Evolutionary conservation across 2,797 vertebrate genomes (phyloP).

Genomic region (Melanotaenia trifasciata): DNA sequence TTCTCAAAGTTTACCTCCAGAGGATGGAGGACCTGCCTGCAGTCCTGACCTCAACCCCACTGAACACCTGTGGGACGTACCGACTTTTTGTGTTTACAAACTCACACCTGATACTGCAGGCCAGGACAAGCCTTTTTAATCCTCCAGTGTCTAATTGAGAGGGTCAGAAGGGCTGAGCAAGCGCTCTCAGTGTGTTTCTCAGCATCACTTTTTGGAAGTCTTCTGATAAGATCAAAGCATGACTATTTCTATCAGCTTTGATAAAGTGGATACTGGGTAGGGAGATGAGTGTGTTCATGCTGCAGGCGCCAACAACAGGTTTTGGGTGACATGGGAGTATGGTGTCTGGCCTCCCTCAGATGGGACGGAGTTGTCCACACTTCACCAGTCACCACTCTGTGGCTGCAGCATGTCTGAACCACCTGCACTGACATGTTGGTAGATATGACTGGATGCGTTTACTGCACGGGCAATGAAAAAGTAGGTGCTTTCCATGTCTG

Average conservation of each 20-base stretch:
- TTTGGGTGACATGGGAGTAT: constrained; percentile 54
- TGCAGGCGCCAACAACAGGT: constrained; percentile 65
- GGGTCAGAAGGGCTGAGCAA: constrained; percentile 44
- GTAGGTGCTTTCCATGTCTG: neutral
- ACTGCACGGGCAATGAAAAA: constrained; percentile 8
- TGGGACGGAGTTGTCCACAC: constrained; percentile 64
- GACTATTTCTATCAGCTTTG: constrained; percentile 73
- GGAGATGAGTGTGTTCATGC: constrained; percentile 69
- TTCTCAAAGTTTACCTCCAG: no score
- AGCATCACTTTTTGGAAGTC: constrained; percentile 55
- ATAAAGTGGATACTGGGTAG: constrained; percentile 63
- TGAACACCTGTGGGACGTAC: no score
- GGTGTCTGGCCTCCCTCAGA: constrained; percentile 75
- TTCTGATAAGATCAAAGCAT: constrained; percentile 78
- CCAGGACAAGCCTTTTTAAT: constrained; percentile 26
- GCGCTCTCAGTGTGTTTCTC: constrained; percentile 52
- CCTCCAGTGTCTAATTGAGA: constrained; percentile 58
- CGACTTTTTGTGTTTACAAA: constrained; percentile 7
- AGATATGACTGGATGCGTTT: constrained; percentile 27
- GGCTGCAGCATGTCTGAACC: constrained; percentile 57
- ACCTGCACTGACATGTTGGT: constrained; percentile 51
- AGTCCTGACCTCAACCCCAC: no score
- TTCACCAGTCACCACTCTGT: constrained; percentile 59
- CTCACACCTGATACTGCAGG: constrained; percentile 53
- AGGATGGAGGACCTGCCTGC: no score